Evolutionary conservation across 1,140 invertebrate species (phyloP).

Genomic region (Lerema accius): DNA sequence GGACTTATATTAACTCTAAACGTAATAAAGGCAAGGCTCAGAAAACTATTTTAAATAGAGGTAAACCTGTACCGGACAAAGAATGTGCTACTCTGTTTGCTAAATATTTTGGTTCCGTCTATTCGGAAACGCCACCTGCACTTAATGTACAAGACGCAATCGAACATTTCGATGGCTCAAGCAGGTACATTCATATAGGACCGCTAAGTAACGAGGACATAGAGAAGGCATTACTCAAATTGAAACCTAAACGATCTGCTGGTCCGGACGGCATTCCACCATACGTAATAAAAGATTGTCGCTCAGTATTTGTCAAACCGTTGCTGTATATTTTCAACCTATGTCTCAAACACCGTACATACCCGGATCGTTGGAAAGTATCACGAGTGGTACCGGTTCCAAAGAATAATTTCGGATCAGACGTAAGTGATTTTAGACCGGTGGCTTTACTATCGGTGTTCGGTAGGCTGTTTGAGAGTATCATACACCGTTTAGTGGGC

Average conservation of each 20-base stretch:
- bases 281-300: conserved; percentile 31
- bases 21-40: neutral
- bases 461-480: conserved; percentile 3
- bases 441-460: conserved; percentile 8
- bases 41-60: neutral
- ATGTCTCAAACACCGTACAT: neutral
- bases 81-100: neutral
- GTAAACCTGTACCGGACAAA: neutral
- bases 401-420: conserved; percentile 9
- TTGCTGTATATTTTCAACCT: conserved; percentile 22
- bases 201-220: neutral
- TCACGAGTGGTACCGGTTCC: neutral
- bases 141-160: neutral
- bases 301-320: conserved; percentile 25
- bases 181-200: neutral
- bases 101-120: conserved; percentile 1
- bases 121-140: neutral
- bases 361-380: conserved; percentile 1
- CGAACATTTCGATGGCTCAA: neutral
- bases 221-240: neutral
- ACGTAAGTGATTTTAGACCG: conserved; percentile 2
- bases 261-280: conserved; percentile 36
- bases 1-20: neutral
- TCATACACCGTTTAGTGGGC: neutral
- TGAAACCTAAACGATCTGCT: conserved; percentile 29